Evolutionary conservation across 2,888 invertebrate species (phyloP).

Genomic region (Cantharis nigra): DNA sequence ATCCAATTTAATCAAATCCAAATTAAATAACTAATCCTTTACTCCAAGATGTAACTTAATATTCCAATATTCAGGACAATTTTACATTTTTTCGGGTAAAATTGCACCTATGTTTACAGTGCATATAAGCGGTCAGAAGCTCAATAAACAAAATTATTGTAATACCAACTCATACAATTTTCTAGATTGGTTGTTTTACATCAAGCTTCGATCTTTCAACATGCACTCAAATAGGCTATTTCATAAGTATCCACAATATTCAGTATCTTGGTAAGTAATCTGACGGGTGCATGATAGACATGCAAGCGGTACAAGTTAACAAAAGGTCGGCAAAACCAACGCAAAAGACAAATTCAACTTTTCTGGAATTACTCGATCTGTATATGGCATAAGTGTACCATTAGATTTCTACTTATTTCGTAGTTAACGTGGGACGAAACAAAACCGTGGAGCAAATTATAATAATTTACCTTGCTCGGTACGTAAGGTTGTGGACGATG

Average conservation of each 20-base stretch:
- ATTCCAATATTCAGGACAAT: too few relatives aligned
- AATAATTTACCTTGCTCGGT: not conserved
- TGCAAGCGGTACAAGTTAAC: conserved; percentile 34
- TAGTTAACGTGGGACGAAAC: conserved; percentile 19
- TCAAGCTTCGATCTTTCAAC: conserved; percentile 6
- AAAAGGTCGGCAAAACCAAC: conserved; percentile 32
- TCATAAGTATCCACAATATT: conserved; percentile 35
- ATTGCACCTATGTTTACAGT: too few relatives aligned
- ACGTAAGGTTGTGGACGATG: not conserved
- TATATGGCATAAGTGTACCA: conserved; percentile 36
- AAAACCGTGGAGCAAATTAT: not conserved
- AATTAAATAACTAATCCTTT: too few relatives aligned
- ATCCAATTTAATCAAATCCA: too few relatives aligned
- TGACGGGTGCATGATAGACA: conserved; percentile 37
- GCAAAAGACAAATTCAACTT: conserved; percentile 27
- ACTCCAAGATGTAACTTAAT: too few relatives aligned
- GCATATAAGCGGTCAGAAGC: too few relatives aligned
- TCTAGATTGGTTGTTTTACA: not conserved
- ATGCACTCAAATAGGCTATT: conserved; percentile 18
- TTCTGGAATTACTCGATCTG: conserved; percentile 32
- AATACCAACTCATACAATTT: too few relatives aligned
- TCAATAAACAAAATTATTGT: too few relatives aligned
- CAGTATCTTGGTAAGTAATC: conserved; percentile 33
- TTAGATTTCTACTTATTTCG: conserved; percentile 33
- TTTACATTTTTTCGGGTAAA: too few relatives aligned